Evolutionary conservation across 2,797 vertebrate species (phyloP).

Genomic region (Phalanger gymnotis): DNA sequence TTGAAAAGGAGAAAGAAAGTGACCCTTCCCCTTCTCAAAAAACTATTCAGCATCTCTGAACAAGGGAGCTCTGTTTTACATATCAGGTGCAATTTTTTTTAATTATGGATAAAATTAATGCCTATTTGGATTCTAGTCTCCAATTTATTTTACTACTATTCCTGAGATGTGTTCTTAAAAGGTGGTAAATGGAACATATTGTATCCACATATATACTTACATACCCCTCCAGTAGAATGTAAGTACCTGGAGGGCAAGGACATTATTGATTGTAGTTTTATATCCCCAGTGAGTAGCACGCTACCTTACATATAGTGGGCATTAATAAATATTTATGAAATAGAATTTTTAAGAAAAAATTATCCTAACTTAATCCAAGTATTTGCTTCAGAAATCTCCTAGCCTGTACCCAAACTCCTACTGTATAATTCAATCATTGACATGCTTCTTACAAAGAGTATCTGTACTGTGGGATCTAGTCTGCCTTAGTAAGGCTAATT

Average conservation of each 20-base stretch:
- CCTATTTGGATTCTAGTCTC: not conserved
- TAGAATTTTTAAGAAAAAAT: not conserved
- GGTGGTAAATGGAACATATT: not conserved
- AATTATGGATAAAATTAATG: not conserved
- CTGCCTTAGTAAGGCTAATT: not conserved
- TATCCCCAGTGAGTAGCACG: not conserved
- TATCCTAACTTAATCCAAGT: not conserved
- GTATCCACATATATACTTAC: not conserved
- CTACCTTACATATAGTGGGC: not conserved
- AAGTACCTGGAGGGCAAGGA: not conserved
- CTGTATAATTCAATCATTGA: not conserved
- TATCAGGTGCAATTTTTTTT: not conserved
- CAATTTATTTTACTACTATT: not conserved
- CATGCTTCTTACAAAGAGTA: not conserved
- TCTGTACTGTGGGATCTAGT: not conserved
- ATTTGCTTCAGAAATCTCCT: not conserved
- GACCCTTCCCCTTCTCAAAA: not conserved
- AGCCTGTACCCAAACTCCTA: not conserved
- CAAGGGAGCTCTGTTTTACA: not conserved
- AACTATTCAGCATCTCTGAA: not conserved
- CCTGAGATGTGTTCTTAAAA: not conserved
- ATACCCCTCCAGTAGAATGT: not conserved
- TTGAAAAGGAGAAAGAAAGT: not conserved
- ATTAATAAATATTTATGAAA: not conserved
- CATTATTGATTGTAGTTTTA: not conserved